A percentile compares a stretch with the other conserved stretches of the same genome.
These are phyloP conservation scores for Acleris cristana DNA, from an alignment of 2,888 invertebrate species.

Conservation along the genomic window DNA sequence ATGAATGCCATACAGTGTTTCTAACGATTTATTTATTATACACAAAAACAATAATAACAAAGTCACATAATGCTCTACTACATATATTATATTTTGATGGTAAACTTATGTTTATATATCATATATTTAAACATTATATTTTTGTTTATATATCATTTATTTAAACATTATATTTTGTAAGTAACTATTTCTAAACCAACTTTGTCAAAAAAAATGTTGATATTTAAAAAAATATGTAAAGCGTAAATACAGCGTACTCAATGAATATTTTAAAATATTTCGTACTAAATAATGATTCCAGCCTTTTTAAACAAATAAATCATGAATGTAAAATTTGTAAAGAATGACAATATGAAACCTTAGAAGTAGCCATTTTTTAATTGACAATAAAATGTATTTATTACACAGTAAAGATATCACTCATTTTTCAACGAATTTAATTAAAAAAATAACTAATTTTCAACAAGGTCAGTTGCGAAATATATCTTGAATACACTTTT, in stretches of 20 bases:
- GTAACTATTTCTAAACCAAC: conserved; percentile 13
- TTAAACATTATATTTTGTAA: conserved; percentile 29
- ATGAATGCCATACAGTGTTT: conserved; percentile 53
- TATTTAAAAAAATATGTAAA: conserved; percentile 36
- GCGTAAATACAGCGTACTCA: conserved; percentile 39
- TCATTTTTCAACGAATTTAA: conserved; percentile 5
- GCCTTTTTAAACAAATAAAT: conserved; percentile 51
- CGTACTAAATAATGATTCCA: conserved; percentile 46
- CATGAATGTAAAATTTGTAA: conserved; percentile 19
- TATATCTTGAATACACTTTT: no score
- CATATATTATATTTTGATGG: conserved; percentile 62
- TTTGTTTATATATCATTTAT: conserved; percentile 44
- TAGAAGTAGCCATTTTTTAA: conserved; percentile 30
- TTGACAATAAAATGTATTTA: conserved; percentile 39
- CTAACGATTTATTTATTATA: conserved; percentile 70
- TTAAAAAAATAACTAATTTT: not conserved
- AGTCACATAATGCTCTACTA: conserved; percentile 63
- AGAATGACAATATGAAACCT: conserved; percentile 14
- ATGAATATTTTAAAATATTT: conserved; percentile 35
- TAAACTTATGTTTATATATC: conserved; percentile 67
- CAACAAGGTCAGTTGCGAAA: not conserved
- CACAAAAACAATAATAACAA: conserved; percentile 60
- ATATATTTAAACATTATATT: conserved; percentile 27
- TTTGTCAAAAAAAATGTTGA: conserved; percentile 3
- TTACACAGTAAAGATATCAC: conserved; percentile 28